A percentile compares a stretch with the other conserved stretches of the same genome.
Conservation (phyloP, 1,140 invertebrate species). For the Oreohelix idahoensis region DNA sequence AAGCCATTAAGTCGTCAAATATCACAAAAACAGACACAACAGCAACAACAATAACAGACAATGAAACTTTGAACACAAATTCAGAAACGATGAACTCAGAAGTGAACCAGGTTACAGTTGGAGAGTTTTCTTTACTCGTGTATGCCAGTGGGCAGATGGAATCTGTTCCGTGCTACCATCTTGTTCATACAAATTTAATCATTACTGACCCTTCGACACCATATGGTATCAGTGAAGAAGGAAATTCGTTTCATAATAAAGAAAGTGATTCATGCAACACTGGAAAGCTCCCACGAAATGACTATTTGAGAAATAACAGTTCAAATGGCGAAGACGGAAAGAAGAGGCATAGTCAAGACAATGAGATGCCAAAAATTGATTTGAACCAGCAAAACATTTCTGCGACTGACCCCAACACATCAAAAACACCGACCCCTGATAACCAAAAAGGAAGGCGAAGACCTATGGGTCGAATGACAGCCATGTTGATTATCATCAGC, state of each 20-base stretch:
- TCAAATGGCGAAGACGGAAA: background rate
- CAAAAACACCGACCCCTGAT: background rate
- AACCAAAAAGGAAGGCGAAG: background rate
- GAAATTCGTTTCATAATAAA: background rate
- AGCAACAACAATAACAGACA: background rate
- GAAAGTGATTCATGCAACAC: background rate
- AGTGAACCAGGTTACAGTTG: too few relatives aligned
- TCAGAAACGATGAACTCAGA: background rate
- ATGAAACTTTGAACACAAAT: background rate
- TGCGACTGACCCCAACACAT: background rate
- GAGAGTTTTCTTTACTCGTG: too few relatives aligned
- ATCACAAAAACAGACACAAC: background rate
- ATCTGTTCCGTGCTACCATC: too few relatives aligned
- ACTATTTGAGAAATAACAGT: background rate
- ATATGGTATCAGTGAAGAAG: background rate
- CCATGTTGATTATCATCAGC: constrained; percentile 56
- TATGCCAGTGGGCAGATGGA: too few relatives aligned
- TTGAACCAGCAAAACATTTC: background rate
- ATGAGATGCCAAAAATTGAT: background rate
- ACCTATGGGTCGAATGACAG: constrained; percentile 37
- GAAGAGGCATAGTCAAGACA: background rate
- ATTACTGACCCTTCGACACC: background rate
- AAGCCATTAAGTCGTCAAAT: background rate
- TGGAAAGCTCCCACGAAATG: background rate
- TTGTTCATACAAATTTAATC: background rate